These are phyloP conservation scores for Gallinago nigripennis DNA, from an alignment of 2,797 vertebrate species.

Conservation along the genomic window DNA sequence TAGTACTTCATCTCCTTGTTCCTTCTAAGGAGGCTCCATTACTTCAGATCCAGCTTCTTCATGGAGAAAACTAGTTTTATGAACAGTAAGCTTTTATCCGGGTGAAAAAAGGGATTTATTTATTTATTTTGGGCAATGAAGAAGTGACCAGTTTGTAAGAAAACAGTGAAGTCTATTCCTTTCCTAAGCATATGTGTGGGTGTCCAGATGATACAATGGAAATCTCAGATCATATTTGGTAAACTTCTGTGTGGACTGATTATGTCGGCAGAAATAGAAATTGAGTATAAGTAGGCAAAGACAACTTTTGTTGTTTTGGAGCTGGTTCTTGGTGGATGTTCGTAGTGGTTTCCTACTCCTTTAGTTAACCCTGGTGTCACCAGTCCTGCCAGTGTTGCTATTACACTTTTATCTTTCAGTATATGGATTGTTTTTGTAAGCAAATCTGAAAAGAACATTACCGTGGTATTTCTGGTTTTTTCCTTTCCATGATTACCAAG, in stretches of 20 bases:
- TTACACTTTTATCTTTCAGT: not conserved
- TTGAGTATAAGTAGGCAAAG: not conserved
- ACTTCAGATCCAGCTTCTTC: not conserved
- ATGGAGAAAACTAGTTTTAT: not conserved
- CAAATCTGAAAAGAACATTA: not conserved
- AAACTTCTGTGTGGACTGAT: not conserved
- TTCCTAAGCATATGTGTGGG: not conserved
- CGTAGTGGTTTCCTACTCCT: accelerated
- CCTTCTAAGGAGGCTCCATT: not conserved
- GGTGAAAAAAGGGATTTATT: not conserved
- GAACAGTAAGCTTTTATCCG: not conserved
- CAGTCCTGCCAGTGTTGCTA: not conserved
- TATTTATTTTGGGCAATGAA: not conserved
- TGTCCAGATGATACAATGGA: not conserved
- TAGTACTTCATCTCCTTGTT: not conserved
- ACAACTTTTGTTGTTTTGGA: not conserved
- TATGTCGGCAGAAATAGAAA: not conserved
- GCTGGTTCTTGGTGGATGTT: not conserved
- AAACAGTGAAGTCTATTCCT: not conserved
- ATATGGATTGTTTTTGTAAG: not conserved
- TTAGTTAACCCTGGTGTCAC: not conserved
- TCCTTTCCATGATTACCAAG: not conserved
- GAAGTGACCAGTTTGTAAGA: not conserved
- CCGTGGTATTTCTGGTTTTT: not conserved
- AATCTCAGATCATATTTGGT: not conserved